Evolutionary conservation across 2,888 invertebrate genomes (phyloP), one percentile per base, ranked within the genome.

Genomic region (Autographa gamma): DNA sequence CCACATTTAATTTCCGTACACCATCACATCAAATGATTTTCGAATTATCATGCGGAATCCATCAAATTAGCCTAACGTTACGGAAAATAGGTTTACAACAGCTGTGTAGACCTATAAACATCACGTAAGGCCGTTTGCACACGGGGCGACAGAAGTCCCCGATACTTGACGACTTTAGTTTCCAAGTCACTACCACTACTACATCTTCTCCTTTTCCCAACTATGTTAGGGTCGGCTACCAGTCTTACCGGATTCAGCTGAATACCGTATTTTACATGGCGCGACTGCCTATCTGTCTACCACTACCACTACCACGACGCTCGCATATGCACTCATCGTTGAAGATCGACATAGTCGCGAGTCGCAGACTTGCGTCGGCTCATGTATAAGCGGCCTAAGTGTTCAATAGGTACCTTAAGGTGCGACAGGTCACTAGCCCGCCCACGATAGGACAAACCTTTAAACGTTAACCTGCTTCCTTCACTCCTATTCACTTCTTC

Each of bases 401-500:
- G 48, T 7, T 48, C 48, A 8, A n/a, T 48, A 38, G 38, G 25
- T 18, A 56, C 54, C 19, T 54, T 54, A 3, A 56, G 19, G 54
- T 56, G 54, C 14, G 54, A 54, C 54, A 25, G 54, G 54, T 56
- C 54, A 56, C 54, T 25, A 13, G 54, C 54, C 19, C 54, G 54
- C 54, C 54, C 25, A 56, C 54, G 19, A n/a, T 48, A 48, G 48
- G 54, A 56, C 54, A 25, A 19, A 25, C 54, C 54, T 56, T 19
- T 25, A 56, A 18, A 56, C 54, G 13, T 56, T 56, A 64, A 38
- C n/a, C 16, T 1, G 19, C 18, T 72, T 48, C 48, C 54, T 52
- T 63, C 11, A 41, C 63, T 54, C 34, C 48, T 48, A 54, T 61
- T 63, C 8, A 41, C 70, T 54, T 19, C 48, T 48, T 32, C 56